These are phyloP conservation scores for Elysia chlorotica DNA, from an alignment of 1,140 invertebrate genomes.

Conservation along the genomic window DNA sequence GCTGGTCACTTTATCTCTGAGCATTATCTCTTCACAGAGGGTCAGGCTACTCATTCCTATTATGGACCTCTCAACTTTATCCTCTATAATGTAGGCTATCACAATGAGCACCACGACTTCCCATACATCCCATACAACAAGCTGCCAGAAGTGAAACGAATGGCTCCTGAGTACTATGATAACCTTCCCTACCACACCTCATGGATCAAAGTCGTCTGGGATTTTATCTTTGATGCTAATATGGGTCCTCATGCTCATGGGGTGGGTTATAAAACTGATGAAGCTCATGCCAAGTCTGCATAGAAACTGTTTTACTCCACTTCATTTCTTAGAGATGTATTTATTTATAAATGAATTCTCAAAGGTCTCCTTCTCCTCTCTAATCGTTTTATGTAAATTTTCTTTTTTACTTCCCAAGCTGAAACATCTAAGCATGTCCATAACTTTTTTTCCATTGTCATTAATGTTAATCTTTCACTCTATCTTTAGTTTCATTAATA, in stretches of 20 bases:
- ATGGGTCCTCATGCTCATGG: constrained; percentile 55
- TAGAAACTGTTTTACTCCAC: too few relatives aligned
- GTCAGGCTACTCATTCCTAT: constrained; percentile 97
- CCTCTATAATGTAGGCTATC: constrained; percentile 93
- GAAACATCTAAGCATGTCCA: too few relatives aligned
- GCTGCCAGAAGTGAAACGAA: constrained; percentile 69
- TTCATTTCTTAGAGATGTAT: too few relatives aligned
- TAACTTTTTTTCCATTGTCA: too few relatives aligned
- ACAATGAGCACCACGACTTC: constrained; percentile 64
- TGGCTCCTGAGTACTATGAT: constrained; percentile 95
- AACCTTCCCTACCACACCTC: constrained; percentile 90
- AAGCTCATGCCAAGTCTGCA: too few relatives aligned
- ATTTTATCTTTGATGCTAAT: constrained; percentile 55
- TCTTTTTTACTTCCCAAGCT: too few relatives aligned
- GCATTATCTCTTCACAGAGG: constrained; percentile 97
- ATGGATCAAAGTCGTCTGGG: constrained; percentile 73
- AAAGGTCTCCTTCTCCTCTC: too few relatives aligned
- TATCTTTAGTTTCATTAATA: too few relatives aligned
- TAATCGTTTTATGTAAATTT: too few relatives aligned
- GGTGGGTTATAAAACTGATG: too few relatives aligned
- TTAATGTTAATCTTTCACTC: too few relatives aligned
- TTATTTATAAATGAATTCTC: too few relatives aligned
- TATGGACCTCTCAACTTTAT: constrained; percentile 96
- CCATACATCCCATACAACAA: constrained; percentile 57
- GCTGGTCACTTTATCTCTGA: constrained; percentile 99